A percentile compares a stretch with the other conserved stretches of the same genome.
Evolutionary conservation across 2,888 invertebrate species (phyloP).

Genomic region (Salticus scenicus): DNA sequence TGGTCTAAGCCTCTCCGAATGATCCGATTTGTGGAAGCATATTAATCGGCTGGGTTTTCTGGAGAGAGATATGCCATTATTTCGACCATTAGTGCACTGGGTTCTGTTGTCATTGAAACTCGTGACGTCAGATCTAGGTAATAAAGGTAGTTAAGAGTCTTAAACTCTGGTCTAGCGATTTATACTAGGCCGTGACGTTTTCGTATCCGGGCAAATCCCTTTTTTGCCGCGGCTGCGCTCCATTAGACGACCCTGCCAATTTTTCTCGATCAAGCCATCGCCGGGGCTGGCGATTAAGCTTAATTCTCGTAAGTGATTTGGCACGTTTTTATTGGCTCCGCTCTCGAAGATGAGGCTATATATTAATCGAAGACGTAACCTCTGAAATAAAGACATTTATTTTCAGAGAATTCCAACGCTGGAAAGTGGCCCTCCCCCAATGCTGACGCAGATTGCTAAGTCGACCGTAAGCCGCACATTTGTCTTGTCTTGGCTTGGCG

Average conservation of each 20-base stretch:
- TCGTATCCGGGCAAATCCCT: slow-evolving; percentile 69
- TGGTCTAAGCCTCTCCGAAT: not conserved
- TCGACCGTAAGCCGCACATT: slow-evolving; percentile 69
- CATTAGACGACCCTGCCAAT: slow-evolving; percentile 68
- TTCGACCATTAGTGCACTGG: slow-evolving; percentile 46
- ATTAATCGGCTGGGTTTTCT: slow-evolving; percentile 3
- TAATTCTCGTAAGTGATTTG: slow-evolving; percentile 71
- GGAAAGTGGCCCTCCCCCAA: slow-evolving; percentile 53
- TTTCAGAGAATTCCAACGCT: slow-evolving; percentile 62
- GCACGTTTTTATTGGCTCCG: slow-evolving; percentile 70
- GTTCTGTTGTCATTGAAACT: slow-evolving; percentile 28
- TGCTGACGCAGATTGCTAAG: slow-evolving; percentile 60
- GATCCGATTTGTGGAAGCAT: slow-evolving; percentile 13
- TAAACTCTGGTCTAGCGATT: slow-evolving; percentile 70
- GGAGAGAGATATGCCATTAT: slow-evolving; percentile 26
- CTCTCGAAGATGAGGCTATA: slow-evolving; percentile 68
- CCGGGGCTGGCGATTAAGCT: slow-evolving; percentile 69
- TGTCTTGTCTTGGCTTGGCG: slow-evolving; percentile 59
- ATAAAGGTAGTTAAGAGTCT: slow-evolving; percentile 70
- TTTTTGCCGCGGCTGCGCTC: slow-evolving; percentile 68
- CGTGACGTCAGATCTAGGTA: slow-evolving; percentile 34
- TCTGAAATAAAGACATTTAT: slow-evolving; percentile 70
- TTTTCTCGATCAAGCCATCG: slow-evolving; percentile 69
- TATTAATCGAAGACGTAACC: slow-evolving; percentile 70
- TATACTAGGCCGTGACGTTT: slow-evolving; percentile 67